phyloP scores from a whole-genome alignment of 92 coral and sea anemone species.

The Hydrozoanthus gracilis region DNA sequence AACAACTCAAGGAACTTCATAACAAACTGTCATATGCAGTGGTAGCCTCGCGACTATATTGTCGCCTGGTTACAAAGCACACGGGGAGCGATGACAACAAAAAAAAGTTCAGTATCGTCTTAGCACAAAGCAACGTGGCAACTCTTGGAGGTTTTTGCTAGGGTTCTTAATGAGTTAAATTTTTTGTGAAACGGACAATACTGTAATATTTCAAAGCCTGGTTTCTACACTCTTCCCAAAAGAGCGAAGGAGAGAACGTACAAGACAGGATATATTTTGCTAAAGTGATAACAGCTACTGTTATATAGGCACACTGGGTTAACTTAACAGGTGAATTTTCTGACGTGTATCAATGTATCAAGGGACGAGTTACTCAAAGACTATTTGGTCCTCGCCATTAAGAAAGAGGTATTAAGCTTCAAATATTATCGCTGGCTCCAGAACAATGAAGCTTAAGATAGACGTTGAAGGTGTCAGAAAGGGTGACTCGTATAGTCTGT shows the following conservation, averaged over 20 bases:
- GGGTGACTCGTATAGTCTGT: slow-evolving; percentile 60
- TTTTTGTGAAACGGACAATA: not conserved
- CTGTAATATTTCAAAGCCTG: not conserved
- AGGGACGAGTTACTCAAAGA: not conserved
- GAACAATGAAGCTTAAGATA: slow-evolving; percentile 30
- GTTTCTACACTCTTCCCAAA: not conserved
- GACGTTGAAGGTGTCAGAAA: slow-evolving; percentile 47
- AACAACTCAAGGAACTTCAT: too few species aligned
- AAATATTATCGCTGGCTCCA: not conserved
- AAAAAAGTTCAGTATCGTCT: too few species aligned
- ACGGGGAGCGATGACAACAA: not conserved
- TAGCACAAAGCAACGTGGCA: not conserved
- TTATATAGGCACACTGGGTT: not conserved
- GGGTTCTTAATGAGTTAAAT: not conserved
- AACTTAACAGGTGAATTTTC: not conserved
- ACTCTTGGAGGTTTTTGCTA: not conserved
- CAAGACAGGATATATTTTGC: not conserved
- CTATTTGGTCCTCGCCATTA: not conserved
- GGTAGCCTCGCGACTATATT: not conserved
- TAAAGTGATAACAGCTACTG: not conserved
- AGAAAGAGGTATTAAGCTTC: not conserved
- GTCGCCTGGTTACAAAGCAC: slow-evolving; percentile 9
- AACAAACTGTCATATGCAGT: not conserved
- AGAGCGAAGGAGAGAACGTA: not conserved
- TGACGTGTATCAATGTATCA: not conserved